phyloP scores from a whole-genome alignment of 2,888 invertebrate genomes.

The Aspidiotus destructor region DNA sequence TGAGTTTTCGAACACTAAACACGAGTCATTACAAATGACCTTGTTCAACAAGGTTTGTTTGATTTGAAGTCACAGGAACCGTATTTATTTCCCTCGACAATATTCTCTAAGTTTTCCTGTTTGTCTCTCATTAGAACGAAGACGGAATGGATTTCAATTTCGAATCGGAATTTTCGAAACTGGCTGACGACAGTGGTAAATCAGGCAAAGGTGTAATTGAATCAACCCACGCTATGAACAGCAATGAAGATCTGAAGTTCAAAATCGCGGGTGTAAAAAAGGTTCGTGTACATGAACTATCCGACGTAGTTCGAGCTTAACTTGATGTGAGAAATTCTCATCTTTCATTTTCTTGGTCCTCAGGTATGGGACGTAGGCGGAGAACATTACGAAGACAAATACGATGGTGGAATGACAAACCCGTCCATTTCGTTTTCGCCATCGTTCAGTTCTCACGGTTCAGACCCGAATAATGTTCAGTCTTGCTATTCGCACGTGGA shows the following conservation, averaged over 20 bases:
- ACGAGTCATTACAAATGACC: slow-evolving; percentile 19
- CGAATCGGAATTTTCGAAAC: slow-evolving; percentile 67
- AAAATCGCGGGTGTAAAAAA: slow-evolving; percentile 92
- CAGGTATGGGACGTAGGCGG: slow-evolving; percentile 34
- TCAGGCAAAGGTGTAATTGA: slow-evolving; percentile 45
- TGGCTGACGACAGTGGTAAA: slow-evolving; percentile 53
- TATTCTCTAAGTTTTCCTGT: slow-evolving; percentile 40
- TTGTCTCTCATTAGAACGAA: slow-evolving; percentile 44
- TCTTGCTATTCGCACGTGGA: slow-evolving; percentile 39
- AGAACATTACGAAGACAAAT: slow-evolving; percentile 39
- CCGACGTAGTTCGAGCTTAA: neutral
- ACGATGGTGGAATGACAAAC: slow-evolving; percentile 29
- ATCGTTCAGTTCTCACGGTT: slow-evolving; percentile 36
- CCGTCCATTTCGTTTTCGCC: slow-evolving; percentile 39
- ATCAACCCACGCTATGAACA: slow-evolving; percentile 54
- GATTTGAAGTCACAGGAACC: neutral
- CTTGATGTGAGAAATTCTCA: neutral
- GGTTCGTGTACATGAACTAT: slow-evolving; percentile 40
- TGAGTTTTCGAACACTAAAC: slow-evolving; percentile 24
- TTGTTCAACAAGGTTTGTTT: slow-evolving; percentile 19
- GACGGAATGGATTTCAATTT: slow-evolving; percentile 84
- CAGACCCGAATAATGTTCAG: slow-evolving; percentile 35
- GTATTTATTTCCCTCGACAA: neutral
- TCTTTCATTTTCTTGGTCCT: neutral
- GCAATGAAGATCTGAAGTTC: slow-evolving; percentile 74